These are phyloP conservation scores for Apoda limacodes DNA, from an alignment of 2,888 invertebrate genomes.

Conservation along the genomic window DNA sequence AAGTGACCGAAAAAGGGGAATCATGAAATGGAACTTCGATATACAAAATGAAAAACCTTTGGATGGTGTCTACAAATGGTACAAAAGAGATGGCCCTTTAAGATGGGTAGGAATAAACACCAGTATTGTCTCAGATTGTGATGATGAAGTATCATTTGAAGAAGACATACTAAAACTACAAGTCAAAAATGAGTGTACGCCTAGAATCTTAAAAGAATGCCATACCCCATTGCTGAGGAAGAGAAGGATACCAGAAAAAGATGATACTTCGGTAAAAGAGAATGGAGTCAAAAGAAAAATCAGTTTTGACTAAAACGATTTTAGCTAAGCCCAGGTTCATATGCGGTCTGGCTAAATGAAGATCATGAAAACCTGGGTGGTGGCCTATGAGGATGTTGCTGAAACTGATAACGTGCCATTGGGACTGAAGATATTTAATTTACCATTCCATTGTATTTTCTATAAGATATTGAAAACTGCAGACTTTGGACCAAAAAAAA, in stretches of 20 bases:
- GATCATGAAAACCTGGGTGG: too few relatives aligned
- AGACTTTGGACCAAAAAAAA: too few relatives aligned
- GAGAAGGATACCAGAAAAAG: slow-evolving; percentile 22
- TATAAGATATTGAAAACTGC: too few relatives aligned
- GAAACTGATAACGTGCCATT: too few relatives aligned
- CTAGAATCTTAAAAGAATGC: slow-evolving; percentile 25
- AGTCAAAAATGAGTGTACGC: slow-evolving; percentile 27
- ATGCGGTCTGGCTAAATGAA: too few relatives aligned
- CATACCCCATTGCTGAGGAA: slow-evolving; percentile 24
- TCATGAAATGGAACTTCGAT: slow-evolving; percentile 67
- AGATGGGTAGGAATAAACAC: too few relatives aligned
- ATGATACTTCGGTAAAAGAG: slow-evolving; percentile 13
- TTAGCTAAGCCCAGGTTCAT: too few relatives aligned
- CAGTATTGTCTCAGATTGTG: slow-evolving; percentile 9
- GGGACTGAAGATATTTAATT: too few relatives aligned
- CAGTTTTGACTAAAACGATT: slow-evolving; percentile 30
- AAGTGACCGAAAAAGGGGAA: slow-evolving; percentile 32
- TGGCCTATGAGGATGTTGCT: too few relatives aligned
- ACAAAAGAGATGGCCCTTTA: slow-evolving; percentile 20
- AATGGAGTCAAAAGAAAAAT: slow-evolving; percentile 33
- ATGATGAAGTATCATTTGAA: slow-evolving; percentile 14
- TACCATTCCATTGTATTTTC: too few relatives aligned
- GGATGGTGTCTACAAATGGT: slow-evolving; percentile 62
- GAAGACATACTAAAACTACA: slow-evolving; percentile 22
- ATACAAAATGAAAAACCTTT: slow-evolving; percentile 54